phyloP scores from a whole-genome alignment of 2,797 vertebrate genomes.

The Protonibea diacanthus region DNA sequence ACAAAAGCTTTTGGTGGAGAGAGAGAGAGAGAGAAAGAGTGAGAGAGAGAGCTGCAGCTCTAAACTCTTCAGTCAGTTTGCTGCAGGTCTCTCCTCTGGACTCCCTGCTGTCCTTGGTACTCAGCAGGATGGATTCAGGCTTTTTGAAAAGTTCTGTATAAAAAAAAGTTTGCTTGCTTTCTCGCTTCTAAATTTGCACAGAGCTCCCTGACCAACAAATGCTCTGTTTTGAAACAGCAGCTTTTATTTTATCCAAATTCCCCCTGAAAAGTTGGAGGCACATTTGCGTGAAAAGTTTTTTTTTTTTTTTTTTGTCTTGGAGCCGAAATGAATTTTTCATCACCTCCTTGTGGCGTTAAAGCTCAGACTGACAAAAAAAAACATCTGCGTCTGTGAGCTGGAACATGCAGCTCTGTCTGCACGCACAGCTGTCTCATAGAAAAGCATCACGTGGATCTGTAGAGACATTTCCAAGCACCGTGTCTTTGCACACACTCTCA shows the following conservation, averaged over 20 bases:
- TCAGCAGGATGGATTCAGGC: constrained; percentile 23
- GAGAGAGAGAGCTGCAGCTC: not conserved
- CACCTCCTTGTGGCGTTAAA: not conserved
- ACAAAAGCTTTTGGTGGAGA: not conserved
- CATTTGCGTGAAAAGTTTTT: not conserved
- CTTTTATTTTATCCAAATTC: constrained; percentile 1
- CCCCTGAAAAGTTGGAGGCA: not conserved
- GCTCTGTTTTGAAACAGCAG: not conserved
- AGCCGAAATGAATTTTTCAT: not conserved
- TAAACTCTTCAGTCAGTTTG: not conserved
- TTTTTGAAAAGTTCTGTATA: constrained; percentile 5
- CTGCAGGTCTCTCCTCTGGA: constrained; percentile 18
- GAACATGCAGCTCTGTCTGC: no score
- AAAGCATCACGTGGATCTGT: no score
- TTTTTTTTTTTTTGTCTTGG: not conserved
- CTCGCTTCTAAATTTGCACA: not conserved
- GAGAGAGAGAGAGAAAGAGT: not conserved
- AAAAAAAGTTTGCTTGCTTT: not conserved
- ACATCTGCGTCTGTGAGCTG: no score
- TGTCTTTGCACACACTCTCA: no score
- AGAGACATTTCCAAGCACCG: no score
- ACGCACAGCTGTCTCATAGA: no score
- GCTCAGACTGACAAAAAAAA: not conserved
- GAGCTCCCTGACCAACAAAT: constrained; percentile 3
- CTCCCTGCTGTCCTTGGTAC: constrained; percentile 12